A percentile compares a stretch with the other conserved stretches of the same genome.
phyloP scores from a whole-genome alignment of 2,888 invertebrate species.

The Pasiphila rectangulata region DNA sequence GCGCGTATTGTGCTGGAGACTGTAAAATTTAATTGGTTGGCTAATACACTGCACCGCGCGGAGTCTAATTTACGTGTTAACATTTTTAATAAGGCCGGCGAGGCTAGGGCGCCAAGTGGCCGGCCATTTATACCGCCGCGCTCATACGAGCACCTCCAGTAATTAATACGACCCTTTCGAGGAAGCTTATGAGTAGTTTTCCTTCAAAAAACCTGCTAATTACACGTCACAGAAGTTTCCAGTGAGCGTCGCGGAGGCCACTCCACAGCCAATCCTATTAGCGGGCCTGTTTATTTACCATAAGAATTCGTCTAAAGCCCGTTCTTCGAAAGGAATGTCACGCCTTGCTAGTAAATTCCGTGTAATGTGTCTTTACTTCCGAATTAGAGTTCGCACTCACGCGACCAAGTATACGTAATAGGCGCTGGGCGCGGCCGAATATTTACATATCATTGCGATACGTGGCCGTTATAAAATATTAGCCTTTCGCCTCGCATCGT shows the following conservation, averaged over 20 bases:
- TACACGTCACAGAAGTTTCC: constrained; percentile 63
- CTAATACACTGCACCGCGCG: constrained; percentile 67
- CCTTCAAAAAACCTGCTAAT: constrained; percentile 74
- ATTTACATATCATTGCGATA: constrained; percentile 81
- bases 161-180: constrained; percentile 77
- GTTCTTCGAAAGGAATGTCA: constrained; percentile 52
- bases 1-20: constrained; percentile 59
- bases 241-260: constrained; percentile 39
- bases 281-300: constrained; percentile 48
- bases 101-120: constrained; percentile 77
- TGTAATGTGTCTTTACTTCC: constrained; percentile 70
- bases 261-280: constrained; percentile 50
- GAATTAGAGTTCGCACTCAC: constrained; percentile 74
- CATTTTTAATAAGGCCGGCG: constrained; percentile 78
- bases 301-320: constrained; percentile 54
- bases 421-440: constrained; percentile 68
- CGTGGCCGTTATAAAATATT: constrained; percentile 77
- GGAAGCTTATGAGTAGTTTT: constrained; percentile 80
- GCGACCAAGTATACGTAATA: constrained; percentile 62
- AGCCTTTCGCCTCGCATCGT: constrained; percentile 71
- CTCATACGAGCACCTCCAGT: constrained; percentile 72
- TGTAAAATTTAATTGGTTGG: constrained; percentile 77
- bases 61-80: constrained; percentile 79
- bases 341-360: constrained; percentile 66
- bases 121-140: constrained; percentile 70